Percentiles rank a stretch among this genome's conserved stretches.
phyloP scores from a whole-genome alignment of 2,888 invertebrate genomes.

The Stramonita haemastoma region DNA sequence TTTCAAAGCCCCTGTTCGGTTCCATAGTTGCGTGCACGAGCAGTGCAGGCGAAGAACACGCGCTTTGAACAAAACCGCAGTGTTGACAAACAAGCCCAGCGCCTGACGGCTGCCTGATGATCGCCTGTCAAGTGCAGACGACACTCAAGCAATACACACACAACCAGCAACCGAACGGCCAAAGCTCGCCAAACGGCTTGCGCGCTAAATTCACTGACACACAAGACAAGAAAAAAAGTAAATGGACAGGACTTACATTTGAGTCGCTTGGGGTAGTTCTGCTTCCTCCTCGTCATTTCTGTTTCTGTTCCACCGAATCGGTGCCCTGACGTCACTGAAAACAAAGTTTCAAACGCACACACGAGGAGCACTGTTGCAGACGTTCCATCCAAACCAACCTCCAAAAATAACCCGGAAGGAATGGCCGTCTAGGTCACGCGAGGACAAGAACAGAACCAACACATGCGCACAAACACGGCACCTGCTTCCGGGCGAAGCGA shows the following conservation, averaged over 20 bases:
- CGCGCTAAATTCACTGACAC: conserved; percentile 32
- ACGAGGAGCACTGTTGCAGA: conserved; percentile 50
- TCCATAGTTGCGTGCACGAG: conserved; percentile 20
- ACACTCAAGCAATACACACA: conserved; percentile 21
- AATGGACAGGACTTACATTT: conserved; percentile 37
- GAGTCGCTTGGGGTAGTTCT: conserved; percentile 82
- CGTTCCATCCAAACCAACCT: conserved; percentile 59
- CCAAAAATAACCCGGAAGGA: conserved; percentile 48
- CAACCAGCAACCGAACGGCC: conserved; percentile 29
- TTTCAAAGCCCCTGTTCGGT: background rate
- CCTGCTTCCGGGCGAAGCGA: conserved; percentile 50
- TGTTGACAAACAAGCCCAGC: conserved; percentile 42
- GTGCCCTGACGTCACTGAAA: conserved; percentile 36
- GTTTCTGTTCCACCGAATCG: conserved; percentile 20
- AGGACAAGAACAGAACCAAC: conserved; percentile 22
- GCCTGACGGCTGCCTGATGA: conserved; percentile 41
- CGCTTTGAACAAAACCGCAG: conserved; percentile 18
- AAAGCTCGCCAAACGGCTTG: background rate
- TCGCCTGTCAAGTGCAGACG: conserved; percentile 35
- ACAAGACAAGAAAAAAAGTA: conserved; percentile 18
- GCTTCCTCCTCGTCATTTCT: conserved; percentile 73
- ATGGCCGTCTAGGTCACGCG: conserved; percentile 41
- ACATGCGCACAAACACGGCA: conserved; percentile 42
- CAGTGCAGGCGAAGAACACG: background rate
- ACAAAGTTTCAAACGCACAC: conserved; percentile 42